phyloP scores from a whole-genome alignment of 2,113 vertebrate genomes.

The Cryptotis parvus region DNA sequence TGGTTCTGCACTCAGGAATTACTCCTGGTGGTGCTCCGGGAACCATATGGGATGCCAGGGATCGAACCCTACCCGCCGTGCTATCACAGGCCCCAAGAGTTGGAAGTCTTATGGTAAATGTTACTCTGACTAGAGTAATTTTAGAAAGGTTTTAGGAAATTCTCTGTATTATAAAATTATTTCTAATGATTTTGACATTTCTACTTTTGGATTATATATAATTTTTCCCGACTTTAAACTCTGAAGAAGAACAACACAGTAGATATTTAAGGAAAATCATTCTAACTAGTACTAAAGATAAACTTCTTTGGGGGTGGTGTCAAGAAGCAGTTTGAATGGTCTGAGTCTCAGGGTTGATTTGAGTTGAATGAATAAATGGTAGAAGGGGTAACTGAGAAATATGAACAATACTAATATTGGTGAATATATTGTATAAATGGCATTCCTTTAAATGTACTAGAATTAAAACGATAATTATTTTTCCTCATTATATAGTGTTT shows the following conservation, averaged over 20 bases:
- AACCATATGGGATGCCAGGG: too few relatives aligned
- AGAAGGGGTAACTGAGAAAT: background rate
- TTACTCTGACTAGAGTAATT: background rate
- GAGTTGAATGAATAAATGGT: background rate
- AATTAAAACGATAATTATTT: conserved; percentile 36
- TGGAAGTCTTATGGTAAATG: background rate
- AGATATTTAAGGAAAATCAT: background rate
- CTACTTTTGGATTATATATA: background rate
- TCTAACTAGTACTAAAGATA: conserved; percentile 5
- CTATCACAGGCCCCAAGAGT: too few relatives aligned
- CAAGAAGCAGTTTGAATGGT: too few relatives aligned
- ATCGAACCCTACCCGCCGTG: too few relatives aligned
- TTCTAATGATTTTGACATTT: background rate
- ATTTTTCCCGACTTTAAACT: background rate
- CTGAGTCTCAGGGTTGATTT: background rate
- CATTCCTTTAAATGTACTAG: background rate
- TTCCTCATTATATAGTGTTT: conserved; percentile 5
- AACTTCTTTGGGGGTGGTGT: too few relatives aligned
- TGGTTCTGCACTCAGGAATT: too few relatives aligned
- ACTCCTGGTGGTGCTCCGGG: too few relatives aligned
- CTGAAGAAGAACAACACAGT: background rate
- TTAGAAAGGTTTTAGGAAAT: background rate
- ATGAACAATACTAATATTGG: background rate
- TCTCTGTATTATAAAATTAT: background rate
- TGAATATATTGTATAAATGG: background rate